A percentile compares a stretch with the other conserved stretches of the same genome.
These are phyloP conservation scores for Andrena bucephala DNA, from an alignment of 2,888 invertebrate genomes.

Conservation along the genomic window DNA sequence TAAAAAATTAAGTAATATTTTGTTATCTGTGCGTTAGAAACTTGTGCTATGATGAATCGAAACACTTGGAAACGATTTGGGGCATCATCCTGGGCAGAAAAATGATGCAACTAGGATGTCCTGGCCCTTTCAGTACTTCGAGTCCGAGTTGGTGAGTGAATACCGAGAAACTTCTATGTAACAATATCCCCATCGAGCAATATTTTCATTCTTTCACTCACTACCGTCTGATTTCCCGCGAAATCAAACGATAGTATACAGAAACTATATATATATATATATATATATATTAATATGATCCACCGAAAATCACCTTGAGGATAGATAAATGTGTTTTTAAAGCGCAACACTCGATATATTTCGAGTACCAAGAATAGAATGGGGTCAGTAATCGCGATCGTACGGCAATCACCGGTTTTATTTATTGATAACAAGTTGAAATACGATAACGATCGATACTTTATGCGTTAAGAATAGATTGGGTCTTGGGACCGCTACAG, in stretches of 20 bases:
- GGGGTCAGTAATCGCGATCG: background rate
- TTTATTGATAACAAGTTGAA: background rate
- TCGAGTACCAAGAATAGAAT: background rate
- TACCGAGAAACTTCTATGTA: background rate
- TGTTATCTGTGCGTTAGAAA: background rate
- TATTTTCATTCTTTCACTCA: background rate
- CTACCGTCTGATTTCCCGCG: background rate
- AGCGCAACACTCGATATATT: background rate
- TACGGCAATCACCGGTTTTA: background rate
- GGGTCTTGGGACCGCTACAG: background rate
- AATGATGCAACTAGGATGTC: background rate
- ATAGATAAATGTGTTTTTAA: background rate
- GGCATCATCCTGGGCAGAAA: no score
- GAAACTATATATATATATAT: background rate
- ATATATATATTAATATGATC: no score
- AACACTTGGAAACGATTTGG: no score
- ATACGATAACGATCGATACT: slow-evolving; percentile 13
- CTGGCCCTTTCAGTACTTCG: background rate
- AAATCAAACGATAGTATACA: background rate
- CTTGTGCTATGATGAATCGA: background rate
- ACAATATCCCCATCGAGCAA: background rate
- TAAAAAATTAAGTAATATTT: background rate
- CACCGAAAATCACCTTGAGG: background rate
- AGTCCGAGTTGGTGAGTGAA: background rate
- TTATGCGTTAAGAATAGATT: background rate